These are phyloP conservation scores for Hirtodrosophila duncani DNA, from an alignment of 2,888 invertebrate genomes.

Conservation along the genomic window DNA sequence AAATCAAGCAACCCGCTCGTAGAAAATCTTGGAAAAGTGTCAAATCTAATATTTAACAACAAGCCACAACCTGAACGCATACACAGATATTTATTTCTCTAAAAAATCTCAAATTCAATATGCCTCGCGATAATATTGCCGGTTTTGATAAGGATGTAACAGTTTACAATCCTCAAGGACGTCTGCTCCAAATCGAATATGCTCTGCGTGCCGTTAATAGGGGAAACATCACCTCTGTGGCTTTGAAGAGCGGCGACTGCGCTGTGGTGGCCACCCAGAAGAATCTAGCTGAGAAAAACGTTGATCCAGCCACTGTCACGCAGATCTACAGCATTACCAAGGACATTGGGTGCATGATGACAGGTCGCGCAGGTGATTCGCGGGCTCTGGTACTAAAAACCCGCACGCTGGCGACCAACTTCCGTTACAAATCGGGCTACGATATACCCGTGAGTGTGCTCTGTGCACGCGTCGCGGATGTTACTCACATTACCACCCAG, in stretches of 20 bases:
- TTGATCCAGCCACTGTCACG: conserved; percentile 94
- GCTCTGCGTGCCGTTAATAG: conserved; percentile 99
- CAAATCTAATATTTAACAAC: no score
- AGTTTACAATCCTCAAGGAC: conserved; percentile 99
- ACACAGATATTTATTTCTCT: no score
- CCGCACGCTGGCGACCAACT: conserved; percentile 97
- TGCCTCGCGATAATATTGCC: conserved; percentile 99
- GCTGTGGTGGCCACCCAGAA: conserved; percentile 98
- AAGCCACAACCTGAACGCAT: no score
- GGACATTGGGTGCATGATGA: conserved; percentile 94
- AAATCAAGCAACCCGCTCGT: no score
- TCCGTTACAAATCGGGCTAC: conserved; percentile 96
- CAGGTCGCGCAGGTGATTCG: conserved; percentile 98
- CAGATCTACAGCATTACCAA: conserved; percentile 94
- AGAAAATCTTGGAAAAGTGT: no score
- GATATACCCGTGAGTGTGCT: conserved; percentile 96
- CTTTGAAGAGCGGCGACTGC: conserved; percentile 93
- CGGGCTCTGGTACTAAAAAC: conserved; percentile 97
- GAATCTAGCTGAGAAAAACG: conserved; percentile 98
- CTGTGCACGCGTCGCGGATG: conserved; percentile 96
- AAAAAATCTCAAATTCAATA: no score
- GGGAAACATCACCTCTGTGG: conserved; percentile 97
- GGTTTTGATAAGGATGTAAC: conserved; percentile 99
- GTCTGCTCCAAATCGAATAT: conserved; percentile 99
- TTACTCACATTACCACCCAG: conserved; percentile 98